A percentile compares a stretch with the other conserved stretches of the same genome.
These are phyloP conservation scores for Brachyrhaphis roseni DNA, from an alignment of 2,797 vertebrate species.

Conservation along the genomic window DNA sequence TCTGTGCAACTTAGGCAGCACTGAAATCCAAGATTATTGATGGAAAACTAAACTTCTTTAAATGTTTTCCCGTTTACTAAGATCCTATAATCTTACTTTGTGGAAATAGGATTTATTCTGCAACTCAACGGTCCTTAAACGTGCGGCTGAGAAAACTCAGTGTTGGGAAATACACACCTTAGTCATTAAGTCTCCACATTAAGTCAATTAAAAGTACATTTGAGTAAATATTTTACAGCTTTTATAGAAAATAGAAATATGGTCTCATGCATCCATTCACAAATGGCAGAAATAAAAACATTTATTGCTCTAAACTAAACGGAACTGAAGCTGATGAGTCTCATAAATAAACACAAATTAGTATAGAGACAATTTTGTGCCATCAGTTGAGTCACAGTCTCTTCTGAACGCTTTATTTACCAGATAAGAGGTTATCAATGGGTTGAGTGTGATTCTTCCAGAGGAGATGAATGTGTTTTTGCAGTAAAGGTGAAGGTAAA, in stretches of 20 bases:
- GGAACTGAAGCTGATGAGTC: not conserved
- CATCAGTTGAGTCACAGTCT: constrained; percentile 22
- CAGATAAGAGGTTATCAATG: constrained; percentile 46
- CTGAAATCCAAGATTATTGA: not conserved
- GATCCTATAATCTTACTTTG: not conserved
- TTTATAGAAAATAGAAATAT: not conserved
- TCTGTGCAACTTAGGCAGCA: not conserved
- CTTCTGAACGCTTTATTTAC: constrained; percentile 26
- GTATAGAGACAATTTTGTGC: too few relatives aligned
- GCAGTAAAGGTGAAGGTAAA: constrained; percentile 36
- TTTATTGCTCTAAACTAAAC: not conserved
- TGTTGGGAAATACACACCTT: not conserved
- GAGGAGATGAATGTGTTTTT: constrained; percentile 9
- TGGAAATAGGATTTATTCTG: not conserved
- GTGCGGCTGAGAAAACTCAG: not conserved
- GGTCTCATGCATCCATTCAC: not conserved
- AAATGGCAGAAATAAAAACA: not conserved
- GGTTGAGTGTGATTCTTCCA: constrained; percentile 24
- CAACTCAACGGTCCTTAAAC: not conserved
- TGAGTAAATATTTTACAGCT: not conserved
- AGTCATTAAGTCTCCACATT: not conserved
- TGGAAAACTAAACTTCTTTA: not conserved
- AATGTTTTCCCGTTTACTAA: not conserved
- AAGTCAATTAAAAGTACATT: not conserved
- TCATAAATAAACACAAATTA: not conserved